These are phyloP conservation scores for Hypothenemus hampei DNA, from an alignment of 1,140 invertebrate genomes.

Conservation along the genomic window DNA sequence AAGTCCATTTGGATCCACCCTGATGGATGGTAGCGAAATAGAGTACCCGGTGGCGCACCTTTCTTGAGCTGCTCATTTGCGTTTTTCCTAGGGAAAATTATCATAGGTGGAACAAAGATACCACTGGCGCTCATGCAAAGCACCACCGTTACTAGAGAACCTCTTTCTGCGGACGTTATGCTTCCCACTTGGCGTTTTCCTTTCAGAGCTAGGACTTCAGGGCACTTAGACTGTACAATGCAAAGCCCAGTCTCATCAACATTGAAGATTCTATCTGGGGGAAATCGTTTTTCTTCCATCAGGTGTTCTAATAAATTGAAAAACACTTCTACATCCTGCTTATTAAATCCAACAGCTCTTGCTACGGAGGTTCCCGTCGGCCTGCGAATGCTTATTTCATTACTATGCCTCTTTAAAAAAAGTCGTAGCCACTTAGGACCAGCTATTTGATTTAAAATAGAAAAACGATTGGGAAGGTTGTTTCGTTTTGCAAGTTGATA, in stretches of 20 bases:
- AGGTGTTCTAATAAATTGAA: no score
- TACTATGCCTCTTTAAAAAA: no score
- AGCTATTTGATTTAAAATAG: no score
- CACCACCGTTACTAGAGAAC: slow-evolving; percentile 38
- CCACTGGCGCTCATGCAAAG: slow-evolving; percentile 41
- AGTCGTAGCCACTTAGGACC: no score
- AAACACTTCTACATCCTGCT: no score
- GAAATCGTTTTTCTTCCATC: no score
- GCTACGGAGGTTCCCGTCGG: no score
- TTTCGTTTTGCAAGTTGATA: no score
- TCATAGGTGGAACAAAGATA: slow-evolving; percentile 39
- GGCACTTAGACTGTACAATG: no score
- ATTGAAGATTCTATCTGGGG: background rate
- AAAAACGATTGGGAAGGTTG: no score
- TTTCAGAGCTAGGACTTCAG: slow-evolving; percentile 35
- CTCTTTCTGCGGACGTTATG: slow-evolving; percentile 48
- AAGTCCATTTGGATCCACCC: slow-evolving; percentile 33
- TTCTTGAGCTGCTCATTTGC: slow-evolving; percentile 24
- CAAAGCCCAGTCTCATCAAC: background rate
- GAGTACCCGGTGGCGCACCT: slow-evolving; percentile 38
- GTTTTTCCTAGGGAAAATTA: slow-evolving; percentile 44
- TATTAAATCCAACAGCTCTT: no score
- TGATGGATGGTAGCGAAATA: slow-evolving; percentile 38
- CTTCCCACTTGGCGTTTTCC: slow-evolving; percentile 44
- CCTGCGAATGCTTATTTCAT: no score